Evolutionary conservation across 2,888 invertebrate species (phyloP), one percentile per base, ranked within the genome.

Genomic region (Sinodicranocentrus sp.): DNA sequence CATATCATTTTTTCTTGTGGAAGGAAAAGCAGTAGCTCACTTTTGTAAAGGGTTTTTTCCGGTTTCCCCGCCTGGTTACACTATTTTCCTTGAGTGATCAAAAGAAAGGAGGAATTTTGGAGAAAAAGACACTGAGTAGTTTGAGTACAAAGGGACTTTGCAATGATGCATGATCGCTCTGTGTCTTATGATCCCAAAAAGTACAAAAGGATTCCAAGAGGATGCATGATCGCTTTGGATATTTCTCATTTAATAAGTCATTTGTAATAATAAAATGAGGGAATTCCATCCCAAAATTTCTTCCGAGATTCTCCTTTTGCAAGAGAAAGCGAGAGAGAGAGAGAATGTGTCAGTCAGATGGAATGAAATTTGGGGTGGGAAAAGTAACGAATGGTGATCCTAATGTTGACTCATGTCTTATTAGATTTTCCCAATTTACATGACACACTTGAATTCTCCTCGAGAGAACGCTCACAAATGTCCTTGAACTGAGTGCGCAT

Each of bases 361-460:
- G 13, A 39, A n/a, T n/a, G n/a, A n/a, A 48, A 48, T 48, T 39
- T 39, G n/a, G 67, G 17, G 23, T 19, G 43, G 28, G 23, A 57
- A 6, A 26, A 19, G 63, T 21, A 57, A 17, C 15, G 33, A 43
- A 59, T 77, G 77, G 61, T 59, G 73, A 61, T 75, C 65, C 63
- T 54, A 63, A 71, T 79, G 79, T 79, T 79, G 71, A 71, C 71
- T 44, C 57, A 61, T 52, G 79, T 79, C 71, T 71, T 71, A 71
- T 79, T 71, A 79, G 63, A 71, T 79, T 71, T 71, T 63, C 8
- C 68, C 78, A 78, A 78, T 78, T 78, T 78, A 48, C 78, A 78
- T 78, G 57, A 57, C 57, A 57, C 57, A 6, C n/a, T n/a, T n/a
- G n/a, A n/a, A n/a, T n/a, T n/a, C n/a, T n/a, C n/a, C n/a, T n/a